Percentiles rank a stretch among this genome's conserved stretches.
phyloP scores from a whole-genome alignment of 2,888 invertebrate genomes.

The Ophraella communa region DNA sequence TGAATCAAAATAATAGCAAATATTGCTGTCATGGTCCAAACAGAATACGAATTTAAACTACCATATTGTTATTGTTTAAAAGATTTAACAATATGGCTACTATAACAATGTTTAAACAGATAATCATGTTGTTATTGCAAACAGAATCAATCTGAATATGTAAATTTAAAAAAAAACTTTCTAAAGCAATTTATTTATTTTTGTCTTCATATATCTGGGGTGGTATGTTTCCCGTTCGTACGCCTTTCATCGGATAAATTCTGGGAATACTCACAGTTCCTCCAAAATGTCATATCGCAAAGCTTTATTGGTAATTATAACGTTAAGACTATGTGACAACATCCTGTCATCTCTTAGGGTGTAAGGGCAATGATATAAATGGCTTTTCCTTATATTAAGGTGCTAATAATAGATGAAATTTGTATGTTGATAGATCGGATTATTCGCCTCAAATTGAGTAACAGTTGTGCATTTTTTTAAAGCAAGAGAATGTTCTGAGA shows the following conservation, averaged over 20 bases:
- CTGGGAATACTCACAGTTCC: conserved; percentile 8
- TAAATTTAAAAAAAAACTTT: no score
- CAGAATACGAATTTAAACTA: no score
- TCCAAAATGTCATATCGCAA: conserved; percentile 24
- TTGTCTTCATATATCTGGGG: no score
- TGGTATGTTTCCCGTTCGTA: neutral
- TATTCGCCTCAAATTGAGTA: conserved; percentile 7
- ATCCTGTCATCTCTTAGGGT: conserved; percentile 17
- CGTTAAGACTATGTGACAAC: conserved; percentile 24
- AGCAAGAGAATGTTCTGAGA: neutral
- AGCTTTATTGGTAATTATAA: conserved; percentile 34
- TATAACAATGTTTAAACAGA: no score
- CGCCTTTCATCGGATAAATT: conserved; percentile 2
- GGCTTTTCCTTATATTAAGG: conserved; percentile 16
- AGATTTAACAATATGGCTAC: no score
- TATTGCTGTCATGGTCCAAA: no score
- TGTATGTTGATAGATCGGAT: conserved; percentile 17
- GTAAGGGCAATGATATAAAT: conserved; percentile 10
- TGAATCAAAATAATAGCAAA: no score
- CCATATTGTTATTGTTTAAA: no score
- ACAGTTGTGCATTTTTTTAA: neutral
- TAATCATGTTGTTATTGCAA: no score
- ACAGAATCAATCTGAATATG: no score
- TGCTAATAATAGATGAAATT: conserved; percentile 13
- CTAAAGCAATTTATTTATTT: no score